These are phyloP conservation scores for Chironomus striatipennis DNA, from an alignment of 1,140 invertebrate species.

Conservation along the genomic window DNA sequence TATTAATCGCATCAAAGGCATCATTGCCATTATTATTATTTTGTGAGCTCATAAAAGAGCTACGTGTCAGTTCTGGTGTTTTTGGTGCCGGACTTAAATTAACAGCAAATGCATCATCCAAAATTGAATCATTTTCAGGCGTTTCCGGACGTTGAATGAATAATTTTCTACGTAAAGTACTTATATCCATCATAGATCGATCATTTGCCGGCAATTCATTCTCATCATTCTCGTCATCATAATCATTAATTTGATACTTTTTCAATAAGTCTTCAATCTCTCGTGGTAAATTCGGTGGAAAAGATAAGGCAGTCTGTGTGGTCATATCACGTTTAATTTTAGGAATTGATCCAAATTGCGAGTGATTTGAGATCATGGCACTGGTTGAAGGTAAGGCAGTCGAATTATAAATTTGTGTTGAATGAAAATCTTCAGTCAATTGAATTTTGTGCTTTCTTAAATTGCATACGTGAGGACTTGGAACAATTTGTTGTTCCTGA, in stretches of 20 bases:
- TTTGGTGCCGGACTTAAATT: slow-evolving; percentile 9
- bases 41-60: background rate
- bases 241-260: slow-evolving; percentile 34
- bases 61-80: background rate
- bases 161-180: background rate
- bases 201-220: background rate
- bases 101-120: background rate
- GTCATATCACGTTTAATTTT: slow-evolving; percentile 31
- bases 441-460: slow-evolving; percentile 37
- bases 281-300: slow-evolving; percentile 42
- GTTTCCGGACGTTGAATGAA: background rate
- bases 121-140: background rate
- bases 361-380: background rate
- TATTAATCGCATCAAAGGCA: background rate
- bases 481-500: slow-evolving; percentile 44
- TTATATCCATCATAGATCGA: slow-evolving; percentile 4
- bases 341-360: background rate
- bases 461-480: slow-evolving; percentile 42
- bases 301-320: slow-evolving; percentile 43
- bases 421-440: slow-evolving; percentile 27
- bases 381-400: background rate
- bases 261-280: slow-evolving; percentile 43
- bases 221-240: background rate
- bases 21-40: background rate
- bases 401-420: background rate